Evolutionary conservation across 1,140 invertebrate species (phyloP).

Genomic region (Paramacrobiotus metropolitanus): DNA sequence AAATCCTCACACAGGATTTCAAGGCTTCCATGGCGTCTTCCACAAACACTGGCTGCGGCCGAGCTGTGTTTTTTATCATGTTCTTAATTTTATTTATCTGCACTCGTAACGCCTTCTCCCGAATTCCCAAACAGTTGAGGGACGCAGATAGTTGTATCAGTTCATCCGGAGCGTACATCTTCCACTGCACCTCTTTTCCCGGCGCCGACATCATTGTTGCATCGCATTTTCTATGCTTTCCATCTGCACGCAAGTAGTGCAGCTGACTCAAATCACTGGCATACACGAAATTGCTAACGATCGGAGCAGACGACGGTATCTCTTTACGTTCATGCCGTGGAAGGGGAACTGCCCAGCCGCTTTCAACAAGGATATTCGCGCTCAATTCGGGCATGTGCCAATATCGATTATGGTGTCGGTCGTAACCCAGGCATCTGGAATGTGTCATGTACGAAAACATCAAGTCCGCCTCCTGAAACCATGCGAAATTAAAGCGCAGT

Average conservation of each 20-base stretch:
- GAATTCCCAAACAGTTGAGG: not conserved
- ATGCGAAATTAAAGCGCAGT: too few species aligned
- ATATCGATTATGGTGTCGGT: not conserved
- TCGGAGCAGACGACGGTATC: not conserved
- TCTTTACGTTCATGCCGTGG: not conserved
- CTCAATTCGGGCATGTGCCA: not conserved
- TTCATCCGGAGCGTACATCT: not conserved
- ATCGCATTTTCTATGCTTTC: not conserved
- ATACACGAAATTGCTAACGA: not conserved
- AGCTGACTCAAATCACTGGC: not conserved
- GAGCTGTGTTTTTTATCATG: too few species aligned
- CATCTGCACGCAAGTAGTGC: not conserved
- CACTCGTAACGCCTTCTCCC: not conserved
- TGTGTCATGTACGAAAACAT: too few species aligned
- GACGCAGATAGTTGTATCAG: not conserved
- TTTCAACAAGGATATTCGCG: not conserved
- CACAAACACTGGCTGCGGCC: not conserved
- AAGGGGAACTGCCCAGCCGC: not conserved
- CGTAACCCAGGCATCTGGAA: not conserved
- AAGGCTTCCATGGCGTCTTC: not conserved
- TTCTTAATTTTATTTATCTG: not conserved
- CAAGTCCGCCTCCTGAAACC: too few species aligned
- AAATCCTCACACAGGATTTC: not conserved
- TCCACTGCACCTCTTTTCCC: not conserved
- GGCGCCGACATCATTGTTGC: not conserved